Conservation (phyloP, 2,888 invertebrate species). For the Caenorhabditis sp. region DNA sequence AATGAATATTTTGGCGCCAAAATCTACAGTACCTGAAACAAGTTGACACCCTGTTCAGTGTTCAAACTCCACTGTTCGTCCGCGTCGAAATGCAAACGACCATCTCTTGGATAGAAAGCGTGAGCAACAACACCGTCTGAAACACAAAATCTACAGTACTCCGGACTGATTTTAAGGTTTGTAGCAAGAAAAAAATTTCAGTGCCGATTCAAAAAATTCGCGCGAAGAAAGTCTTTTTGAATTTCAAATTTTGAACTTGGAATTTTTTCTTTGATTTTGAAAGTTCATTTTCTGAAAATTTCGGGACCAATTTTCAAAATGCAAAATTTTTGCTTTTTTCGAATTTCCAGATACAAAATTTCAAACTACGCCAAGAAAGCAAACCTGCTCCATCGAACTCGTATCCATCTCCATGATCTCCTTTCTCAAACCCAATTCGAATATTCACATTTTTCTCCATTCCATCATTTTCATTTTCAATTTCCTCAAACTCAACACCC, state of each 20-base stretch:
- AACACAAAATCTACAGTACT: slow-evolving; percentile 5
- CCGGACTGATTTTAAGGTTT: not conserved
- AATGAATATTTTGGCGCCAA: not conserved
- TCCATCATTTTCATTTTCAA: slow-evolving; percentile 4
- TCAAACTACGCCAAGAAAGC: too few relatives aligned
- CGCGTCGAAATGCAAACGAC: slow-evolving; percentile 68
- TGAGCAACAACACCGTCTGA: slow-evolving; percentile 67
- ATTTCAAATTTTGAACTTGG: too few relatives aligned
- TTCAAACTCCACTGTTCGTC: slow-evolving; percentile 69
- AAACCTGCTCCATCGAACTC: slow-evolving; percentile 66
- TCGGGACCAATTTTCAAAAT: too few relatives aligned
- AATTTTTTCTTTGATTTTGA: too few relatives aligned
- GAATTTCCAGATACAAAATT: not conserved
- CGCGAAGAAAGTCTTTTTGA: too few relatives aligned
- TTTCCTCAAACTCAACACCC: slow-evolving; percentile 53
- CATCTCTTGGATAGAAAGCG: slow-evolving; percentile 68
- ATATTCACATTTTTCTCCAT: slow-evolving; percentile 41
- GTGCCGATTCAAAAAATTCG: too few relatives aligned
- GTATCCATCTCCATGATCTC: slow-evolving; percentile 62
- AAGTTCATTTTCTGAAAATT: too few relatives aligned
- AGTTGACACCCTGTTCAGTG: slow-evolving; percentile 60
- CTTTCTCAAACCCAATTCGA: slow-evolving; percentile 59
- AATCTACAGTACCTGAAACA: slow-evolving; percentile 53
- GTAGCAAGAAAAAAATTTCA: not conserved
- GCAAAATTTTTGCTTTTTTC: not conserved